These are phyloP conservation scores for Carcina quercana DNA, from an alignment of 2,888 invertebrate species.

Conservation along the genomic window DNA sequence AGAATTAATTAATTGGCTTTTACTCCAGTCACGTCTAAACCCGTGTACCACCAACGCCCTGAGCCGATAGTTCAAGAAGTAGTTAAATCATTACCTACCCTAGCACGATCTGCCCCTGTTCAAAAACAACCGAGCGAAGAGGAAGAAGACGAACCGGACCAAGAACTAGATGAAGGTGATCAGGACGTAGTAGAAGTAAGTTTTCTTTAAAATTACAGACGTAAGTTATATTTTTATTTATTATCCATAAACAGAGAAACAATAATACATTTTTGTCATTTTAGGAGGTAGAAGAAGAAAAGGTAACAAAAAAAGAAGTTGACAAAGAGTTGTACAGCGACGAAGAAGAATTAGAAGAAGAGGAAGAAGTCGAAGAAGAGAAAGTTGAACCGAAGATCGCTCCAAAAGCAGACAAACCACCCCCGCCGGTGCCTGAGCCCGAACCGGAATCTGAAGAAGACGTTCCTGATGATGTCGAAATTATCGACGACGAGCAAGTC, in stretches of 20 bases:
- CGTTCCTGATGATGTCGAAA: slow-evolving; percentile 58
- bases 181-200: too few species aligned
- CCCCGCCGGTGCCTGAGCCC: slow-evolving; percentile 23
- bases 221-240: too few species aligned
- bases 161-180: too few species aligned
- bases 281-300: slow-evolving; percentile 2
- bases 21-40: slow-evolving; percentile 27
- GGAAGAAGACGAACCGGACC: slow-evolving; percentile 26
- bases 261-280: neutral
- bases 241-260: slow-evolving; percentile 3
- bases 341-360: slow-evolving; percentile 45
- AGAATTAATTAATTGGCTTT: slow-evolving; percentile 8
- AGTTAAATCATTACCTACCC: slow-evolving; percentile 22
- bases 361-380: slow-evolving; percentile 44
- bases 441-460: slow-evolving; percentile 36
- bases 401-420: slow-evolving; percentile 11
- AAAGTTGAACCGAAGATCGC: slow-evolving; percentile 33
- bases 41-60: slow-evolving; percentile 21
- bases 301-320: slow-evolving; percentile 21
- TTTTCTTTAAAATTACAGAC: too few species aligned
- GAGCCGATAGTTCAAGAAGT: slow-evolving; percentile 26
- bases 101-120: slow-evolving; percentile 27
- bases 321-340: slow-evolving; percentile 54
- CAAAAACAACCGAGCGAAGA: slow-evolving; percentile 35
- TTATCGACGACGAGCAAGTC: slow-evolving; percentile 62